These are phyloP conservation scores for Tadarida brasiliensis DNA, from an alignment of 2,797 vertebrate genomes.

Conservation along the genomic window DNA sequence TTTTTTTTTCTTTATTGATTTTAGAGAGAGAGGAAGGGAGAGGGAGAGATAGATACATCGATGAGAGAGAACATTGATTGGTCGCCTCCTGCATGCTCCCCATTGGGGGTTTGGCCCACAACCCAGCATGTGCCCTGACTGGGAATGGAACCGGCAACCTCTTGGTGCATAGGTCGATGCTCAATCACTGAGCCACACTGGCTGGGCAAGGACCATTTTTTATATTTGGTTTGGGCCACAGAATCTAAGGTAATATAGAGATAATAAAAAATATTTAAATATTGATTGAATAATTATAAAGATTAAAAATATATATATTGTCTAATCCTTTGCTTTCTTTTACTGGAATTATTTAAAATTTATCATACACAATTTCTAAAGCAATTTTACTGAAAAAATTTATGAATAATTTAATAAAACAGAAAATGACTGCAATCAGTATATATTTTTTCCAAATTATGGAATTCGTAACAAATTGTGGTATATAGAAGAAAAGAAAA, in stretches of 20 bases:
- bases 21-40: no score
- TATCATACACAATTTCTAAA: slow-evolving; percentile 33
- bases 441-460: not conserved
- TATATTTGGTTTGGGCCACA: not conserved
- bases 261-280: not conserved
- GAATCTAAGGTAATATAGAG: not conserved
- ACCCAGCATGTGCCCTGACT: no score
- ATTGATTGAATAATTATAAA: not conserved
- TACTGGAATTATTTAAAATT: not conserved
- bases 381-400: not conserved
- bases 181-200: no score
- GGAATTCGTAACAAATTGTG: not conserved
- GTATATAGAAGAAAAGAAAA: not conserved
- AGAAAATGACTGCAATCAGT: not conserved
- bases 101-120: no score
- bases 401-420: slow-evolving; percentile 22
- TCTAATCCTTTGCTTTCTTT: slow-evolving; percentile 13
- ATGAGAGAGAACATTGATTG: no score
- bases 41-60: no score
- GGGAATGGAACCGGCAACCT: no score
- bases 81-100: no score
- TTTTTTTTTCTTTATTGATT: no score
- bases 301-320: not conserved
- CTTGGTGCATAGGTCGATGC: no score
- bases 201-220: not conserved